Percentiles rank a stretch among this genome's conserved stretches.
Evolutionary conservation across 2,113 vertebrate genomes (phyloP).

Genomic region (Malurus elegans): DNA sequence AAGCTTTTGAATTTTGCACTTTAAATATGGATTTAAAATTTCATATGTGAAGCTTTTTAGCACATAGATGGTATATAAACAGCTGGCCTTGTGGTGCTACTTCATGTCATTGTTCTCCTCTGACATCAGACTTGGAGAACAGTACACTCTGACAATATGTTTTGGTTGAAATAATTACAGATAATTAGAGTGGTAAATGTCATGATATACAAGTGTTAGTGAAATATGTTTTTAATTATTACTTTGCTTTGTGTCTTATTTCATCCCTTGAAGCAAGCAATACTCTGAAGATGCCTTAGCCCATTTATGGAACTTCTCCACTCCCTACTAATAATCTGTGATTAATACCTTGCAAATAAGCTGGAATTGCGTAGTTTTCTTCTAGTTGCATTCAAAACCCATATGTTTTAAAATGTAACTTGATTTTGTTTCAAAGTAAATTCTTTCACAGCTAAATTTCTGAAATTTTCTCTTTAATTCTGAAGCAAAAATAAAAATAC

Average conservation of each 20-base stretch:
- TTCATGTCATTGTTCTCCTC: conserved; percentile 12
- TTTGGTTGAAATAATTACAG: conserved; percentile 44
- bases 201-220: conserved; percentile 46
- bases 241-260: conserved; percentile 29
- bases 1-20: background rate
- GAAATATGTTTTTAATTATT: conserved; percentile 52
- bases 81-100: background rate
- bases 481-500: background rate
- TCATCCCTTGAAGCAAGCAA: conserved; percentile 26
- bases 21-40: background rate
- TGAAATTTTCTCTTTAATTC: background rate
- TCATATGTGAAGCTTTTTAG: background rate
- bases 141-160: conserved; percentile 12
- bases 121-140: background rate
- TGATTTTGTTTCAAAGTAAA: background rate
- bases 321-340: conserved; percentile 22
- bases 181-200: conserved; percentile 51
- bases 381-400: background rate
- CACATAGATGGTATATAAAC: background rate
- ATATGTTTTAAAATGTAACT: background rate
- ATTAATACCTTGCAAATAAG: conserved; percentile 29
- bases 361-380: conserved; percentile 11
- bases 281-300: background rate
- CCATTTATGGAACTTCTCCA: background rate
- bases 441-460: background rate